Percentiles rank a stretch among this genome's conserved stretches.
Conservation (phyloP, 35 echinoderm and acorn worm genomes). For the Apostichopus parvimensis region DNA sequence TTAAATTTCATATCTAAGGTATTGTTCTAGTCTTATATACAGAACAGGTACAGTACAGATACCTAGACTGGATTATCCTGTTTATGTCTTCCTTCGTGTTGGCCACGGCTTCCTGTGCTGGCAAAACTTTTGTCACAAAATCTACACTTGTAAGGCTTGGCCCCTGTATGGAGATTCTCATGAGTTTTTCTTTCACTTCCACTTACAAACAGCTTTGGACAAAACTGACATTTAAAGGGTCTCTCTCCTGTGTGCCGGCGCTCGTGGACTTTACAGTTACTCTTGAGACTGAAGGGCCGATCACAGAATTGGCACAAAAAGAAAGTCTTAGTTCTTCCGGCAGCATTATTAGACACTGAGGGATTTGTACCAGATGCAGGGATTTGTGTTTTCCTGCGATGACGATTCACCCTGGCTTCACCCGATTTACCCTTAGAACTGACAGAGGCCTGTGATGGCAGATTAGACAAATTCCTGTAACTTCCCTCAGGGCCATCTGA, state of each 20-base stretch:
- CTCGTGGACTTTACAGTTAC: slow-evolving; percentile 8
- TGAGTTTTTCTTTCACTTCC: slow-evolving; percentile 24
- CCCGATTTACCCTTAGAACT: not conserved
- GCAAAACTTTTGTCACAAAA: slow-evolving; percentile 64
- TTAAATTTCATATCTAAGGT: too few relatives aligned
- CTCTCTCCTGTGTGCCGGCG: slow-evolving; percentile 42
- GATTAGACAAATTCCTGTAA: not conserved
- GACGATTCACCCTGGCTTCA: not conserved
- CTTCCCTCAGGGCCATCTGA: not conserved
- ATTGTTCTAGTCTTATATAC: too few relatives aligned
- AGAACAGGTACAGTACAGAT: too few relatives aligned
- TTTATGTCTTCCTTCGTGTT: not conserved
- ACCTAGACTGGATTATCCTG: too few relatives aligned
- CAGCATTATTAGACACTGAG: not conserved
- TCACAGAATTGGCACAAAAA: slow-evolving; percentile 25
- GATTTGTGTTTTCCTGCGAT: not conserved
- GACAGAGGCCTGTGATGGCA: not conserved
- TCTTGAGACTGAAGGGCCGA: not conserved
- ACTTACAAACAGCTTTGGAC: slow-evolving; percentile 16
- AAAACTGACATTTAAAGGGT: slow-evolving; percentile 13
- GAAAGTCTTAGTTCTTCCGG: not conserved
- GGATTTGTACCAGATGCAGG: not conserved
- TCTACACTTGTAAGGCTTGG: slow-evolving; percentile 54
- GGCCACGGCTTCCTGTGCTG: not conserved
- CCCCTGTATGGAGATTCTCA: slow-evolving; percentile 60